These are phyloP conservation scores for Aphidius gifuensis DNA, from an alignment of 1,140 invertebrate species.

Conservation along the genomic window DNA sequence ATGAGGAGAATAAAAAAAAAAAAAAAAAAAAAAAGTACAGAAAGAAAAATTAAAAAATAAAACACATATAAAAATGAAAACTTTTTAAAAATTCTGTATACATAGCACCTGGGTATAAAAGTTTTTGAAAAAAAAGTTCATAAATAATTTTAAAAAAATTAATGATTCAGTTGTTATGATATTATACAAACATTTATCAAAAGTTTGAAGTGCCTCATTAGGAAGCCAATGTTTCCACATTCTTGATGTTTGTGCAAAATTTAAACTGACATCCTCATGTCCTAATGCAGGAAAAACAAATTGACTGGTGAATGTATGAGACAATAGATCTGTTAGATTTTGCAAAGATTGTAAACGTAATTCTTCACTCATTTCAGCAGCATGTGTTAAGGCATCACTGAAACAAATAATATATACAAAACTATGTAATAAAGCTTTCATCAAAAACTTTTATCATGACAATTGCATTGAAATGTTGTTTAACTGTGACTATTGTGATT, in stretches of 20 bases:
- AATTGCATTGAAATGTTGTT: too few relatives aligned
- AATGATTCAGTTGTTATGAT: background rate
- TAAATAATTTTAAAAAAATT: background rate
- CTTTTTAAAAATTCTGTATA: background rate
- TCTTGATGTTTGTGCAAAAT: conserved; percentile 63
- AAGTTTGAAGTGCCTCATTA: conserved; percentile 72
- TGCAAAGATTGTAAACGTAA: conserved; percentile 66
- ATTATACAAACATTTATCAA: conserved; percentile 66
- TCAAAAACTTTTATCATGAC: too few relatives aligned
- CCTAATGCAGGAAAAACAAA: conserved; percentile 81
- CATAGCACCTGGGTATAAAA: too few relatives aligned
- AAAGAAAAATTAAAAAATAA: background rate
- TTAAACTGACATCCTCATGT: conserved; percentile 70
- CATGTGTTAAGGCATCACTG: conserved; percentile 66
- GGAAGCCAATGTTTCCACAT: conserved; percentile 81
- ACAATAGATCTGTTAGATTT: conserved; percentile 74
- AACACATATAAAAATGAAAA: background rate
- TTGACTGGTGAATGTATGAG: conserved; percentile 73
- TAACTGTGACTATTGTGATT: too few relatives aligned
- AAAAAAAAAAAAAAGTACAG: conserved; percentile 8
- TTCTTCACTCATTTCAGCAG: conserved; percentile 58
- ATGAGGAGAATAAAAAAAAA: conserved; percentile 2
- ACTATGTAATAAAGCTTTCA: too few relatives aligned
- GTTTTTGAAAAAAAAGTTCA: background rate
- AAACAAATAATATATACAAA: conserved; percentile 34